Base-by-base conservation (phyloP, 2,888 invertebrate genomes). In the Caenorhabditis sp. region DNA sequence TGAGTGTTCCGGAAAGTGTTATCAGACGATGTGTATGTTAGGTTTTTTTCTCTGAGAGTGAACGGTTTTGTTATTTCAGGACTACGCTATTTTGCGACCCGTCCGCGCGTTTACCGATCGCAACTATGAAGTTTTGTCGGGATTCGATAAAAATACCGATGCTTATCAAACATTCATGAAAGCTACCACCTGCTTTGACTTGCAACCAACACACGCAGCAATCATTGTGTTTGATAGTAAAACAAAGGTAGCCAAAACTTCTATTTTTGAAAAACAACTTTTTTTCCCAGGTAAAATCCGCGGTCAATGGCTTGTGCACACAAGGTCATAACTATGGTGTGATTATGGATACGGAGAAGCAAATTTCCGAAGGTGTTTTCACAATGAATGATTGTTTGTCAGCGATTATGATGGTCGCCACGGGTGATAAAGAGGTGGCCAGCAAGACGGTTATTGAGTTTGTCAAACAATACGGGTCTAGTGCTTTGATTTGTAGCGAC, bases 81-180 rank as follows among this genome's bases (percentile, higher is more conserved):
- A 86, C 57, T 86, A 83, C 58, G 85, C 84, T 14, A 86, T 86
- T 49, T 79, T 86, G 68, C 80, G 85, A 4, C 85, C 81, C 37
- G 54, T 57, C 24, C 50, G 74, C 6, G 27, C 68, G 36, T 73
- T 68, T 59, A 73, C 37, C 50, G 74, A 69, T 37, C 54, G 62
- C 23, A 66, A 60, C 1, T 76, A 68, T 19, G 76, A 76, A 65
- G 64, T 76, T 24, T 59, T 76, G 21, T 68, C 76, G 1, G 76
- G 68, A 71, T 76, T 50, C 24, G 43, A 60, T 6, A 60, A 60
- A 50, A 23, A 76, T 58, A 75, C 81, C 10, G 83, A 84, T 58
- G 83, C 83, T 50, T 80, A 82, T 57, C 79, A 82, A 58, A 81
- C 78, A 31, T 86, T 82, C 74, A 81, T 86, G 81, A 83, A 86